phyloP scores from a whole-genome alignment of 53 echinoderm and acorn worm genomes.

The Holothuria leucospilota region DNA sequence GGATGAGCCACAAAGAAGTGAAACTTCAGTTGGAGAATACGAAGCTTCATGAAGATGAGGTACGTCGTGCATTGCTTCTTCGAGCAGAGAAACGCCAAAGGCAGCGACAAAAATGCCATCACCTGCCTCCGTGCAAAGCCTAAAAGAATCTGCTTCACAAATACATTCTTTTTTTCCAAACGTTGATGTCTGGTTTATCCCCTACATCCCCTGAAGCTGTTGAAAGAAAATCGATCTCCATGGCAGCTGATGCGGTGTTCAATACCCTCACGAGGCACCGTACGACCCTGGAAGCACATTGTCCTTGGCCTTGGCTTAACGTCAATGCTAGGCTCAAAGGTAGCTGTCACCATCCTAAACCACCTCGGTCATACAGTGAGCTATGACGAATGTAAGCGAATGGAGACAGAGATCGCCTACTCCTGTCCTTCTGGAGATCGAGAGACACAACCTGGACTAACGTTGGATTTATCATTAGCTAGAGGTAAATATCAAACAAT shows the following conservation, averaged over 20 bases:
- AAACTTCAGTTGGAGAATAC: constrained; percentile 37
- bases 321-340: constrained; percentile 8
- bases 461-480: constrained; percentile 5
- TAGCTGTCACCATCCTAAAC: constrained; percentile 28
- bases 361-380: constrained; percentile 35
- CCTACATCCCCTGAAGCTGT: constrained; percentile 35
- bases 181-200: constrained; percentile 50
- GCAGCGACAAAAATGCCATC: constrained; percentile 45
- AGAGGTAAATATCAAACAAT: constrained; percentile 27
- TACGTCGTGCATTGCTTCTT: constrained; percentile 43
- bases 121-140: constrained; percentile 41
- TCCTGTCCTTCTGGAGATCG: constrained; percentile 23
- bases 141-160: constrained; percentile 43
- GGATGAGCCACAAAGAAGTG: constrained; percentile 42
- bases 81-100: constrained; percentile 45
- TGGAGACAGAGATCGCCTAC: constrained; percentile 47
- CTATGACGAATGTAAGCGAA: constrained; percentile 36
- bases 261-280: constrained; percentile 13
- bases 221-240: constrained; percentile 31
- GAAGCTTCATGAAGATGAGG: constrained; percentile 43
- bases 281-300: constrained; percentile 24
- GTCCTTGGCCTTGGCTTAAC: background rate
- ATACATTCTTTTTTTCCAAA: constrained; percentile 50
- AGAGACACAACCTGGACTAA: constrained; percentile 26
- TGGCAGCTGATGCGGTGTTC: constrained; percentile 40